Conservation (phyloP, 2,797 vertebrate species). For the Clarias pachynema region DNA sequence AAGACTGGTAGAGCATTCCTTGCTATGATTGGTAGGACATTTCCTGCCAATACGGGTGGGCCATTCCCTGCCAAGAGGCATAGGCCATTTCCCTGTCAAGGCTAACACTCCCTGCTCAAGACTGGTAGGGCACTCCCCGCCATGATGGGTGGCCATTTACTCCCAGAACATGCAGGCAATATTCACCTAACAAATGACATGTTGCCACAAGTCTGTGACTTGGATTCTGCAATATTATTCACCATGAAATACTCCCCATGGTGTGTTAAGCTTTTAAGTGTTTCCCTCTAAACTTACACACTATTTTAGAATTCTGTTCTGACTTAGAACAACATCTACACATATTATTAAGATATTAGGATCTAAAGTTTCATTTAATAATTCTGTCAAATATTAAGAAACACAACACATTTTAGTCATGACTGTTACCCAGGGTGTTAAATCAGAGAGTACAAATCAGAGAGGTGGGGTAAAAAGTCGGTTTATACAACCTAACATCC, state of each 20-base stretch:
- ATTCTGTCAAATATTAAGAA: not conserved
- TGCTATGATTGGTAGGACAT: not conserved
- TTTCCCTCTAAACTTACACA: not conserved
- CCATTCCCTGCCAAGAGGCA: too few species aligned
- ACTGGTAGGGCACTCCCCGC: too few species aligned
- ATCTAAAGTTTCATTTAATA: not conserved
- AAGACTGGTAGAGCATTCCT: not conserved
- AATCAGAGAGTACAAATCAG: not conserved
- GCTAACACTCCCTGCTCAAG: too few species aligned
- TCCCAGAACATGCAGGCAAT: too few species aligned
- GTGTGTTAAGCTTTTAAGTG: not conserved
- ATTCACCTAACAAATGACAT: too few species aligned
- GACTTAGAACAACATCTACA: not conserved
- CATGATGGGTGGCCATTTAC: too few species aligned
- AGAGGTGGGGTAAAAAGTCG: not conserved
- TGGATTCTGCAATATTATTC: not conserved
- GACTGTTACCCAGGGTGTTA: not conserved
- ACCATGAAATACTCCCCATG: not conserved
- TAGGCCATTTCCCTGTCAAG: too few species aligned
- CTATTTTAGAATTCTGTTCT: not conserved
- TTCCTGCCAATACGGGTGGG: not conserved
- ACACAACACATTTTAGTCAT: not conserved
- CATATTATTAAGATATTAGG: not conserved
- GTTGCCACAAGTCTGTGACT: not conserved
- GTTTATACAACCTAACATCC: not conserved